Conservation (phyloP, 2,797 vertebrate genomes). For the Eulemur albifrons region DNA sequence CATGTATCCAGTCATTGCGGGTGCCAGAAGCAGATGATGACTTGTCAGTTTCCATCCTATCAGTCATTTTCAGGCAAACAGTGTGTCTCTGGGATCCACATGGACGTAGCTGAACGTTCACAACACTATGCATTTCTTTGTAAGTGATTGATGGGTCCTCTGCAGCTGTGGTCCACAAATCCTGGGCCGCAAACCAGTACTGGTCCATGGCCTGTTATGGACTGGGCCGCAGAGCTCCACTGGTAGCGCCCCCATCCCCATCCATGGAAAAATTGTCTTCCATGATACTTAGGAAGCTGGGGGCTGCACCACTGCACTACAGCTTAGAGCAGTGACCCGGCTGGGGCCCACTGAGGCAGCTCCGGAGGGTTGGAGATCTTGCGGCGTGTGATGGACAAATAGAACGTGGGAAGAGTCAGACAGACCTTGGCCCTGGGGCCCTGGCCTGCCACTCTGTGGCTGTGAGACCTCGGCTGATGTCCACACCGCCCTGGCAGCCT, state of each 20-base stretch:
- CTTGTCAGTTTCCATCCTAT: conserved; percentile 65
- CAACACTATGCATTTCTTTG: background rate
- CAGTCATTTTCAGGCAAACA: conserved; percentile 38
- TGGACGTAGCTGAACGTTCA: background rate
- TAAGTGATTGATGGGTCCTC: background rate
- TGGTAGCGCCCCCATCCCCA: too few relatives aligned
- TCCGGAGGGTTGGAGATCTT: background rate
- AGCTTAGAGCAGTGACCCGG: background rate
- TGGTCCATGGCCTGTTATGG: too few relatives aligned
- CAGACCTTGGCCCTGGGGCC: background rate
- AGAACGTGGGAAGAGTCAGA: background rate
- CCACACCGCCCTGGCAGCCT: background rate
- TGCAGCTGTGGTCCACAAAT: too few relatives aligned
- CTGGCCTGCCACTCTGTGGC: background rate
- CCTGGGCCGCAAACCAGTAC: too few relatives aligned
- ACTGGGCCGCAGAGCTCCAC: too few relatives aligned
- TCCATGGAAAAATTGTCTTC: too few relatives aligned
- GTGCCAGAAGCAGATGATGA: conserved; percentile 36
- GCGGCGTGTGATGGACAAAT: background rate
- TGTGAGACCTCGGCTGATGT: background rate
- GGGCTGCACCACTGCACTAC: too few relatives aligned
- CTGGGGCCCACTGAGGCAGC: background rate
- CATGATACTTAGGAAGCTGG: too few relatives aligned
- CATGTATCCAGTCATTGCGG: background rate
- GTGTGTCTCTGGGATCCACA: conserved; percentile 1